phyloP scores from a whole-genome alignment of 2,797 vertebrate species.

The Crypturellus tataupa region DNA sequence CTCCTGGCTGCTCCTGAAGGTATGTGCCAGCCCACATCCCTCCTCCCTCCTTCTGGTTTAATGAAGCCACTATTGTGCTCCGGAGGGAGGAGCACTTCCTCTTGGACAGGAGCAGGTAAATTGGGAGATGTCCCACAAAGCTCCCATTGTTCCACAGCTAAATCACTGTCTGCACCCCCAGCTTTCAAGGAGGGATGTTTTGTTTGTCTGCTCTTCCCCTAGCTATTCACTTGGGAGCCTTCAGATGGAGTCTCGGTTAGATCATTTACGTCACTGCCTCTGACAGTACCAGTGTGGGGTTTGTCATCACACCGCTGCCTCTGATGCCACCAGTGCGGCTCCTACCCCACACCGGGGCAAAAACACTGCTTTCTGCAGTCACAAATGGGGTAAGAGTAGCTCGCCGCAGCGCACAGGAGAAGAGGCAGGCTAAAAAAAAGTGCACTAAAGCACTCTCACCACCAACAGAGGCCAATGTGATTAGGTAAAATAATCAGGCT shows the following conservation, averaged over 20 bases:
- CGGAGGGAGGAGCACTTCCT: background rate
- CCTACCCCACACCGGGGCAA: too few species aligned
- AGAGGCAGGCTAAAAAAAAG: too few species aligned
- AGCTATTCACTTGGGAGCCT: background rate
- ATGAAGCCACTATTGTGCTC: background rate
- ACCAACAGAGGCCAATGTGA: background rate
- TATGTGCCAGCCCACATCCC: background rate
- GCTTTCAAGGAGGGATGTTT: background rate
- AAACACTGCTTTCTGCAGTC: background rate
- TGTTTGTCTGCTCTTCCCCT: conserved; percentile 25
- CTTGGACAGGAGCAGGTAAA: conserved; percentile 21
- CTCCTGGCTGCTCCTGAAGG: background rate
- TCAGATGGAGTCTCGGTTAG: conserved; percentile 5
- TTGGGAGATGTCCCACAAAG: background rate
- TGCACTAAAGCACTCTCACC: background rate
- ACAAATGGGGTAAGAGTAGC: background rate
- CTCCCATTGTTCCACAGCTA: background rate
- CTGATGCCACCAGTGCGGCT: background rate
- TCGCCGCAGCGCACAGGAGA: background rate
- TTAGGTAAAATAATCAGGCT: fast-evolving
- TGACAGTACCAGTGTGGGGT: background rate
- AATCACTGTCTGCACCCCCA: background rate
- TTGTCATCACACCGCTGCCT: background rate
- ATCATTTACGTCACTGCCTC: background rate
- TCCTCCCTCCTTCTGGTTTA: fast-evolving